phyloP scores from a whole-genome alignment of 1,140 invertebrate genomes.

The Dreissena rostriformis region DNA sequence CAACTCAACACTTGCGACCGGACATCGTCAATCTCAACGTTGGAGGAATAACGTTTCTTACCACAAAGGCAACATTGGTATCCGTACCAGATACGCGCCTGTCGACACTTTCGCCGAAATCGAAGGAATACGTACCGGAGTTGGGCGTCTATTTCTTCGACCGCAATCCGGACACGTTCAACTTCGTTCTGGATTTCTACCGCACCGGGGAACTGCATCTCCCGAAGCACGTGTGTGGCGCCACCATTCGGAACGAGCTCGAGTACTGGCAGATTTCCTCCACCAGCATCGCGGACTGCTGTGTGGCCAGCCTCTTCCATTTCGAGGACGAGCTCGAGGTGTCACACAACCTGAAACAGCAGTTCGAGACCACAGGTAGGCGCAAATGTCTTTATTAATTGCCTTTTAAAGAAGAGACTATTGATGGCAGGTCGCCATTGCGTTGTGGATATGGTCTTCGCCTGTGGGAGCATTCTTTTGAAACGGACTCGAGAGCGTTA shows the following conservation, averaged over 20 bases:
- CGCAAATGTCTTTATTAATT: too few relatives aligned
- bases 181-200: constrained; percentile 97
- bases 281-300: constrained; percentile 62
- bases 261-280: constrained; percentile 66
- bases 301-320: constrained; percentile 60
- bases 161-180: constrained; percentile 96
- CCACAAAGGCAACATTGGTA: constrained; percentile 61
- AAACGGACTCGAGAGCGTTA: too few relatives aligned
- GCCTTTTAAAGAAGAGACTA: too few relatives aligned
- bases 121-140: constrained; percentile 38
- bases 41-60: constrained; percentile 65
- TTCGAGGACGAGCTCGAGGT: constrained; percentile 57
- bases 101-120: constrained; percentile 29
- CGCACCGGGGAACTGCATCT: constrained; percentile 97
- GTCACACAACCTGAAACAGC: constrained; percentile 53
- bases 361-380: constrained; percentile 56
- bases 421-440: too few relatives aligned
- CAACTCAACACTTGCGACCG: not conserved
- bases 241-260: constrained; percentile 68
- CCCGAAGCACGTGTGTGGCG: constrained; percentile 96
- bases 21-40: constrained; percentile 63
- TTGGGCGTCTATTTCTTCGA: constrained; percentile 99
- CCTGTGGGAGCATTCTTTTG: too few relatives aligned
- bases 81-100: constrained; percentile 64
- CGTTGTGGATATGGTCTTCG: too few relatives aligned